Evolutionary conservation across 2,888 invertebrate genomes (phyloP), one percentile per base, ranked within the genome.

Genomic region (Acanthoscelides obtectus): DNA sequence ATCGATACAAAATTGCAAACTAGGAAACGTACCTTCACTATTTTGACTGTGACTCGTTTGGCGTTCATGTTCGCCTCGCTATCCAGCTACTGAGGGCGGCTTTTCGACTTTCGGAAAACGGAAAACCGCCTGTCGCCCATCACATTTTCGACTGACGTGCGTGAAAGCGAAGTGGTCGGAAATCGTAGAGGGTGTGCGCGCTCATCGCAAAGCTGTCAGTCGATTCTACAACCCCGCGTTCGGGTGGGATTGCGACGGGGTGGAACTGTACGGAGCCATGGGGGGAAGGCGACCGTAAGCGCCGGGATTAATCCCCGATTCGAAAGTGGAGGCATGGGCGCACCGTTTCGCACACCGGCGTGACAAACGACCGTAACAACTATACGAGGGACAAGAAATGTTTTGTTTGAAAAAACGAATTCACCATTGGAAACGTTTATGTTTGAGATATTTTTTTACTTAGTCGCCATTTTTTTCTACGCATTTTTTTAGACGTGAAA

Each of bases 141-240:
- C 45, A 45, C 45, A 45, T 45, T 45, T 45, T 45, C 45, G 45
- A 45, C 45, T 45, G 45, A 12, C 45, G 45, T 45, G 17, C 45
- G 45, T 45, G 45, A 17, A 45, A 17, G 45, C 6, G 17, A 45
- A 45, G 45, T 45, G 45, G 45, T 45, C 45, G 45, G 45, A 45
- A 45, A 45, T 45, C 17, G 45, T 45, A 45, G 45, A 45, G 45
- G 45, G 45, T 45, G 45, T 45, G 45, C 45, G 45, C 45, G 45
- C 45, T 45, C 45, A 45, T 3, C 45, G 45, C 45, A 45, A 17
- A 45, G 45, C 45, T 45, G 45, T 45, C 45, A 45, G 80, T 80
- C 80, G 80, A 80, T 80, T 80, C 79, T 78, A 77, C 76, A 76
- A 78, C 79, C 78, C 77, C 78, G 77, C 76, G 71, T 69, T 72